phyloP scores from a whole-genome alignment of 2,113 vertebrate species.

The Todiramphus chloris region DNA sequence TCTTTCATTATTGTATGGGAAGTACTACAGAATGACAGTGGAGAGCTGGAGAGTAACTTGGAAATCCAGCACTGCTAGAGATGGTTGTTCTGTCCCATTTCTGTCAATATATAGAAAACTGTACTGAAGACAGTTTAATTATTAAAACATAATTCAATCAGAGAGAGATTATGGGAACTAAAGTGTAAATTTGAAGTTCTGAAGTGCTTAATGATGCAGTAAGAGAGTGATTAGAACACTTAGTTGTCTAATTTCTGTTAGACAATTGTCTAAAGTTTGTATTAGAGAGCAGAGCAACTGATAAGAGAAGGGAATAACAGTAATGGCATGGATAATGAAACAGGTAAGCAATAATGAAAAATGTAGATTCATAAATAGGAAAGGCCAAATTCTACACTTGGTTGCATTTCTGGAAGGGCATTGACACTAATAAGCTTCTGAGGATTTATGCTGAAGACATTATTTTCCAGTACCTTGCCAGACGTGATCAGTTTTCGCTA shows the following conservation, averaged over 20 bases:
- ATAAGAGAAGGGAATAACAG: background rate
- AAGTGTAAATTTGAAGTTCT: background rate
- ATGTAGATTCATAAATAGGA: background rate
- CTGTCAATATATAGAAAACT: background rate
- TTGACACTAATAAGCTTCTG: background rate
- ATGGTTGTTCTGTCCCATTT: background rate
- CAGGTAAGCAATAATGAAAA: conserved; percentile 17
- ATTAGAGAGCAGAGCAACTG: background rate
- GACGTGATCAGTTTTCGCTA: background rate
- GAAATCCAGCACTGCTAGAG: background rate
- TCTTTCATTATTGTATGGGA: background rate
- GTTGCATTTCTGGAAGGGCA: background rate
- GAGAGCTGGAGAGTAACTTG: background rate
- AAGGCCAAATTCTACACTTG: background rate
- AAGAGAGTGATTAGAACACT: background rate
- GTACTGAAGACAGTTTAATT: background rate
- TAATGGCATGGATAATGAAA: background rate
- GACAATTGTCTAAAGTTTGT: background rate
- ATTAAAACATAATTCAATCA: background rate
- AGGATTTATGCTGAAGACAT: background rate
- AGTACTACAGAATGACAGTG: background rate
- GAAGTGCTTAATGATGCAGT: background rate
- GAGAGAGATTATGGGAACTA: background rate
- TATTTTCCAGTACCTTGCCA: background rate
- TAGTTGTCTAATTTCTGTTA: background rate